Evolutionary conservation across 2,113 vertebrate genomes (phyloP), one percentile per base, ranked within the genome.

Genomic region (Benitochromis conjunctus): DNA sequence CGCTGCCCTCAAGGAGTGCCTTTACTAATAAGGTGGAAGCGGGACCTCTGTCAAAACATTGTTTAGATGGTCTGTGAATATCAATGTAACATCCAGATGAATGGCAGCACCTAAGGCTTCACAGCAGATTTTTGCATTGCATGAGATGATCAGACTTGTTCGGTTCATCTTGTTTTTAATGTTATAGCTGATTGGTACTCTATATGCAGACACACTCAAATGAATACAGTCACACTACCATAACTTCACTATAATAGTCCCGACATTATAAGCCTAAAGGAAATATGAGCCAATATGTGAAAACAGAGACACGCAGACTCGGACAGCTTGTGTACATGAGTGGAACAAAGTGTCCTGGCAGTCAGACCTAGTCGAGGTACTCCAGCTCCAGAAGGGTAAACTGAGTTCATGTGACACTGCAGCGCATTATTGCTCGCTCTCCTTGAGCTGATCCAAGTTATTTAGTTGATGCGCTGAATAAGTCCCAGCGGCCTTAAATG

Each of bases 391-490:
- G 46, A 21, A 34, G 14, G 16, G 41, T 31, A 34, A 80, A 88
- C 51, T 24, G 57, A 84, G 86, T 79, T 79, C 3, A 96, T 84
- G 92, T 85, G 82, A 96, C 95, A 83, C 94, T 89, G 11, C 62
- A 56, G 66, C 16, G 38, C 66, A 38, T 80, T 29, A 85, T 83
- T 80, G 86, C 34, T 93, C 34, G 12, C 69, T 88, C 92, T 96
- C 95, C 62, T 93, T 94, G 79, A 97, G 92, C 91, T 95, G 94
- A 88, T 96, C 97, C 60, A 95, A 90, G 87, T 86, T 78, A 89
- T 87, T 83, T 12, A 76, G 77, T 41, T 18, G 71, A 80, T 81
- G 89, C 9, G 7, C 19, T 41, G 85, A 69, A 43, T 21, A 56
- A 36, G 24, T 55, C 53, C 82, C 78, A 9, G 21, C 34, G 3